Evolutionary conservation across 1,140 invertebrate species (phyloP).

Genomic region (Sarcophaga peregrina): DNA sequence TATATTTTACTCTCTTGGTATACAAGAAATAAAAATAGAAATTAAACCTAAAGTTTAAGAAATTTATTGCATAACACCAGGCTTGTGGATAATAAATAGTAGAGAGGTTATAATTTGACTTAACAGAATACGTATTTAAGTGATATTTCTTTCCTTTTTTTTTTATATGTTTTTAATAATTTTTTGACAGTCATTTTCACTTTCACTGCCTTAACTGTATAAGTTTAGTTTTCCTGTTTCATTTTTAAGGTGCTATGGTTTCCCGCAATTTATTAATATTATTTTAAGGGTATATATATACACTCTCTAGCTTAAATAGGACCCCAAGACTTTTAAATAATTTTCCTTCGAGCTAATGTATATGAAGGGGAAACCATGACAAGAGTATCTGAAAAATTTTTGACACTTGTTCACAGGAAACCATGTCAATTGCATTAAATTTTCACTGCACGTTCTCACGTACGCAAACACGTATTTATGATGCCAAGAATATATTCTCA

Average conservation of each 20-base stretch:
- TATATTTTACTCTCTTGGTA: too few relatives aligned
- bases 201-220: too few relatives aligned
- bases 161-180: too few relatives aligned
- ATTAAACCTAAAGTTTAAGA: too few relatives aligned
- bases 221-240: neutral
- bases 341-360: neutral
- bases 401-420: slow-evolving; percentile 32
- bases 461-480: neutral
- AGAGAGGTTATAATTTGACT: too few relatives aligned
- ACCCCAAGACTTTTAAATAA: neutral
- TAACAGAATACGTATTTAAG: too few relatives aligned
- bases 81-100: too few relatives aligned
- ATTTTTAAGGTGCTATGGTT: neutral
- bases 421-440: slow-evolving; percentile 37
- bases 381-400: neutral
- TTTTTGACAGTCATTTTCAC: too few relatives aligned
- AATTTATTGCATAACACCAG: too few relatives aligned
- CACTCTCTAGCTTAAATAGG: neutral
- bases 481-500: neutral
- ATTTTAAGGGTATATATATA: neutral
- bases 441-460: neutral
- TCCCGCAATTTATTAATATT: neutral
- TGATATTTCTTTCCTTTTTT: too few relatives aligned
- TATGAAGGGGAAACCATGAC: neutral
- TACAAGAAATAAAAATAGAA: too few relatives aligned